Base-by-base conservation (phyloP, 2,888 invertebrate species). In the Melitaea athalia region DNA sequence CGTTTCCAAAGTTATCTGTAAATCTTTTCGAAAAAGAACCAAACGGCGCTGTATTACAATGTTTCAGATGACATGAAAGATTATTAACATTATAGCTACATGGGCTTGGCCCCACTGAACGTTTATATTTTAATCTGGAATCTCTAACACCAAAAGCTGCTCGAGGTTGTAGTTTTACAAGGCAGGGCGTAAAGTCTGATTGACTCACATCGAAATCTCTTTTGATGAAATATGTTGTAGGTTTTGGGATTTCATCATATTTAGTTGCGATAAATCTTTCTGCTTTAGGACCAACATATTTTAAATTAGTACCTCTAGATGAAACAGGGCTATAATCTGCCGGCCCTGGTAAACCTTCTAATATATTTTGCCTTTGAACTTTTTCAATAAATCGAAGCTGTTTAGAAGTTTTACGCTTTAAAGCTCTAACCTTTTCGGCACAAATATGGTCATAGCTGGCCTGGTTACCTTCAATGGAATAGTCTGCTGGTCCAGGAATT, bases 361-460 rank as follows among this genome's bases (percentile, higher is more conserved):
- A 70, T 62, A 87, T 76, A 72, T 85, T 81, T 72, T 73, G 81
- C 70, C 79, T 74, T 74, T 91, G 88, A 14, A 91, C 72, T 72
- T 81, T 81, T 78, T 92, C 91, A 66, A 89, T 85, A 71, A 78
- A 90, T 67, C 92, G 83, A 38, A 83, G 74, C 72, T 90, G 89
- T 71, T 81, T 88, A 10, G 87, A 83, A 14, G 76, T 80, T 80
- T 85, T 85, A 59, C 88, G 81, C 72, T 80, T 85, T 24, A 76
- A 70, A 10, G 78, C 78, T 66, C 88, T 82, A 33, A 86, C 65
- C 71, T 81, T 82, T 77, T 91, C 89, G n/a, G 76, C 75, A 73
- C 88, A 90, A 38, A 82, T 76, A 73, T 82, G 73, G 33, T 73
- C 72, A 31, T 69, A 59, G 12, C 77, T 79, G 38, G 78, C 81